Evolutionary conservation across 2,113 vertebrate species (phyloP).

Genomic region (Dissostichus mawsoni): DNA sequence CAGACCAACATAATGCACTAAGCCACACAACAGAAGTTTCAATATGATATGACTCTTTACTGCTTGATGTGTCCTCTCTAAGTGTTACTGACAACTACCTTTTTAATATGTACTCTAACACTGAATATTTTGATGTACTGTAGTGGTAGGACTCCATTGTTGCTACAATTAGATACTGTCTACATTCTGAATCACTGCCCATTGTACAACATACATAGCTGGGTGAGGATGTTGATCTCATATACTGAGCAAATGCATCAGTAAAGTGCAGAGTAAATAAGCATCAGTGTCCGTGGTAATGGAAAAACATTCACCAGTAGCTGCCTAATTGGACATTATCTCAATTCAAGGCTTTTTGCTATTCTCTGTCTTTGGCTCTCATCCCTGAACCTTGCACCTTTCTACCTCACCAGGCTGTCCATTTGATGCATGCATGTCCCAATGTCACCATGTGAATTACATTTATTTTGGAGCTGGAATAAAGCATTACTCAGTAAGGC

Average conservation of each 20-base stretch:
- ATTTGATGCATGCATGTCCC: constrained; percentile 30
- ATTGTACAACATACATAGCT: constrained; percentile 22
- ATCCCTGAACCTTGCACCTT: constrained; percentile 18
- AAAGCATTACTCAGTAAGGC: neutral
- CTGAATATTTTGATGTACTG: neutral
- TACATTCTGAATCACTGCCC: constrained; percentile 16
- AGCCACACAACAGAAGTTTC: neutral
- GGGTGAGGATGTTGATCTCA: constrained; percentile 14
- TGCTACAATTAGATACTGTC: constrained; percentile 8
- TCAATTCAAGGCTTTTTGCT: constrained; percentile 56
- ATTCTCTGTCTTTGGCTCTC: constrained; percentile 37
- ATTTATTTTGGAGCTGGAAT: constrained; percentile 8
- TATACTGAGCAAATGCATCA: constrained; percentile 36
- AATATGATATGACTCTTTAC: neutral
- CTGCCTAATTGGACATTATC: constrained; percentile 61
- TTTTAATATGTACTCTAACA: neutral
- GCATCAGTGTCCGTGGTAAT: constrained; percentile 50
- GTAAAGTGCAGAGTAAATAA: constrained; percentile 58
- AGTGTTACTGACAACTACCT: neutral
- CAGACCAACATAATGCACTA: neutral
- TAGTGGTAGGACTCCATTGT: neutral
- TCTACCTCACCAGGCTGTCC: constrained; percentile 25
- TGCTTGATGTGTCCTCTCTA: neutral
- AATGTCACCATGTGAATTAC: constrained; percentile 4
- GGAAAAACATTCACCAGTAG: constrained; percentile 36